Conservation (phyloP, 2,888 invertebrate species). For the Conchocele bisecta region DNA sequence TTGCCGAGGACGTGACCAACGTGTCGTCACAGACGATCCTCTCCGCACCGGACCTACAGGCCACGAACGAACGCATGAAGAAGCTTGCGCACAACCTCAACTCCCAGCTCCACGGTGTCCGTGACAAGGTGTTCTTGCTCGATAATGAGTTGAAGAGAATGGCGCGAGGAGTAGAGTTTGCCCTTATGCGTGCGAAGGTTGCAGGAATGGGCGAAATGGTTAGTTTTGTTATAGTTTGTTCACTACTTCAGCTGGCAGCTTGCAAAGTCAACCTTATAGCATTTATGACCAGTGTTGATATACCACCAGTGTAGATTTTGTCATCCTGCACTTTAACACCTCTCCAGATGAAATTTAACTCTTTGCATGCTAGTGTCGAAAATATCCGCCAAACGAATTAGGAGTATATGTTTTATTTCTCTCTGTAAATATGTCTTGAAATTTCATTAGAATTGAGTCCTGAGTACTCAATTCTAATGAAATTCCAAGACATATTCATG, state of each 20-base stretch:
- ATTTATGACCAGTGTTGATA: background rate
- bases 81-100: conserved; percentile 60
- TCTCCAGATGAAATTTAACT: background rate
- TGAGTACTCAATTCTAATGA: too few species aligned
- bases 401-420: too few species aligned
- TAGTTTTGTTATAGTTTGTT: conserved; percentile 42
- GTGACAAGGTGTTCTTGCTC: conserved; percentile 63
- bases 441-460: too few species aligned
- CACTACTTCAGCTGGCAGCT: background rate
- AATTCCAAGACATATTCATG: too few species aligned
- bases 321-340: background rate
- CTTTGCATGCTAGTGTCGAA: too few species aligned
- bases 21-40: conserved; percentile 20
- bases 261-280: too few species aligned
- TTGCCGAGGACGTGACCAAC: conserved; percentile 3
- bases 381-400: too few species aligned
- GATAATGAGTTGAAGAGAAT: conserved; percentile 67
- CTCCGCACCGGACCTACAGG: conserved; percentile 44
- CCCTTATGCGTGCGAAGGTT: conserved; percentile 57
- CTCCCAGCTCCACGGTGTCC: conserved; percentile 61
- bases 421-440: too few species aligned
- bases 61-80: conserved; percentile 58
- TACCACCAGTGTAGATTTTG: background rate
- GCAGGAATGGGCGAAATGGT: conserved; percentile 64
- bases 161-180: conserved; percentile 69